A percentile compares a stretch with the other conserved stretches of the same genome.
phyloP scores from a whole-genome alignment of 2,797 vertebrate genomes.

The Phylloscopus collybita region DNA sequence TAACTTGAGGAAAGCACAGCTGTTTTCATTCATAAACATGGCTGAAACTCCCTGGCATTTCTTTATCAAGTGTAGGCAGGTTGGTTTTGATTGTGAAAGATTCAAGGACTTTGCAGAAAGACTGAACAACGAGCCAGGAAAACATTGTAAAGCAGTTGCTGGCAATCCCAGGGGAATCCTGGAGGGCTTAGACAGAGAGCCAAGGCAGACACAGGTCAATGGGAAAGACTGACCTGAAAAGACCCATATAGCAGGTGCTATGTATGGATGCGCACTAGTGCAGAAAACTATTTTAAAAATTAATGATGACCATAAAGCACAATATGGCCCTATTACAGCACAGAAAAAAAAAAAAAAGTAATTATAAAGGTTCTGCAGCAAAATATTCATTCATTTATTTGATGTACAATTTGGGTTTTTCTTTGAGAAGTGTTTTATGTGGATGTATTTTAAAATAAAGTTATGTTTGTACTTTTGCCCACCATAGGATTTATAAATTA shows the following conservation, averaged over 20 bases:
- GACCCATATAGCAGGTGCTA: constrained; percentile 1
- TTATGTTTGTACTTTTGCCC: background rate
- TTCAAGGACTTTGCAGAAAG: constrained; percentile 19
- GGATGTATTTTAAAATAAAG: background rate
- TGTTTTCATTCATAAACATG: background rate
- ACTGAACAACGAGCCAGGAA: background rate
- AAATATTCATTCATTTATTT: constrained; percentile 11
- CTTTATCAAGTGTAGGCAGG: constrained; percentile 19
- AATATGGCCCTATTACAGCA: background rate
- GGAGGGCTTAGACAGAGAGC: background rate
- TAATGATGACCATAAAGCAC: constrained; percentile 6
- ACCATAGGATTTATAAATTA: background rate
- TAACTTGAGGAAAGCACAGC: background rate
- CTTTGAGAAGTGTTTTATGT: constrained; percentile 6
- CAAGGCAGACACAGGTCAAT: background rate
- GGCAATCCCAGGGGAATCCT: constrained; percentile 3
- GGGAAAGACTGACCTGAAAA: constrained; percentile 38
- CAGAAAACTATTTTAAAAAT: constrained; percentile 58
- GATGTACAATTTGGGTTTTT: background rate
- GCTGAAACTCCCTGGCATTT: constrained; percentile 25
- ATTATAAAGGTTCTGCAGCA: constrained; percentile 11
- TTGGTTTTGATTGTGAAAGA: constrained; percentile 30
- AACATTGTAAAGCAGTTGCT: background rate
- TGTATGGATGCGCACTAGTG: constrained; percentile 23
- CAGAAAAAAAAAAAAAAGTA: constrained; percentile 6